Conservation (phyloP, 2,113 vertebrate genomes). For the Illadopsis cleaveri region DNA sequence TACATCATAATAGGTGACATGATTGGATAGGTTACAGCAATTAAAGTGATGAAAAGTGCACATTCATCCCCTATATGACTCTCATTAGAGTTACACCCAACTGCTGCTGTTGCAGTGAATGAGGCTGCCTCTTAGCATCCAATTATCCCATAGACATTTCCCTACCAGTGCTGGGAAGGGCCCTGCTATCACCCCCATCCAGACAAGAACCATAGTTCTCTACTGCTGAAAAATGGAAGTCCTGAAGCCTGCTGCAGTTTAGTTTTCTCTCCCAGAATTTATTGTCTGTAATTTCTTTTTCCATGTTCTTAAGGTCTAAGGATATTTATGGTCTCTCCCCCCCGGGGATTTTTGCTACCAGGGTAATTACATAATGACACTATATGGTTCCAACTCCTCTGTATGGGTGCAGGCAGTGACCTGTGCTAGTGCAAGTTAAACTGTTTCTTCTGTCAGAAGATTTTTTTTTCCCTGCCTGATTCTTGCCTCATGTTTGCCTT, state of each 20-base stretch:
- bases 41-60: slow-evolving; percentile 58
- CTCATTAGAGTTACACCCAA: slow-evolving; percentile 44
- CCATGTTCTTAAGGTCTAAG: not conserved
- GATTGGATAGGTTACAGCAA: slow-evolving; percentile 57
- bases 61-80: slow-evolving; percentile 15
- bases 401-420: not conserved
- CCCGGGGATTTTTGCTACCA: not conserved
- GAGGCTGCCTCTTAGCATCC: not conserved
- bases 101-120: not conserved
- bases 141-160: not conserved
- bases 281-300: not conserved
- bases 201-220: not conserved
- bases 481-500: not conserved
- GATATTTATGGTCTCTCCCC: not conserved
- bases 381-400: not conserved
- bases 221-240: not conserved
- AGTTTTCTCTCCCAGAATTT: not conserved
- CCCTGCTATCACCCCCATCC: not conserved
- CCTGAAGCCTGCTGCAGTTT: not conserved
- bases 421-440: not conserved
- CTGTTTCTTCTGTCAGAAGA: not conserved
- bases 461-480: not conserved
- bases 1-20: slow-evolving; percentile 62
- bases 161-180: not conserved
- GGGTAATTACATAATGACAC: not conserved